Base-by-base conservation (phyloP, 2,797 vertebrate genomes). In the Natrix natrix region DNA sequence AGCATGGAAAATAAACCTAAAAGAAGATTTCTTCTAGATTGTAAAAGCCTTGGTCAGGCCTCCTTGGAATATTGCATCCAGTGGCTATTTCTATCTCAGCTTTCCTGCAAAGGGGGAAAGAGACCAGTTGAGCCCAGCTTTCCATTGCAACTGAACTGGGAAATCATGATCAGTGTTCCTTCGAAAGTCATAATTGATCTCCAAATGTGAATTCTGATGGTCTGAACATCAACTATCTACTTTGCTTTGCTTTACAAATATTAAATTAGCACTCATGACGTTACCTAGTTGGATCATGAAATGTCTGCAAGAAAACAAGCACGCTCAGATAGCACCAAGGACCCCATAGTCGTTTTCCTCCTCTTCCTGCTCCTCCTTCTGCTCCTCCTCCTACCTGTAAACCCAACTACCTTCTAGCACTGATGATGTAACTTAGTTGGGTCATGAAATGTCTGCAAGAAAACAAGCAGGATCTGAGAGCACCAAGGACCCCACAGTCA, bases 231-330 rank as follows among this genome's bases (percentile, higher is more conserved):
- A 83, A 28, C 8, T 56, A 5, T 32, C 32, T 83, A 8, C 24
- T 66, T 92, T 61, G 92, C 93, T 95, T 93, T 37, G 22, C 54
- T 89, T 74, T 74, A 32, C 5, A 3, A 16, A 74, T 74, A 7
- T 14, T 13, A 63, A 6, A 28, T 10, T 28, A 63, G 59, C 59
- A 24, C 7, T 60, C 22, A 60, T 60, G 22, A 24, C 10, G 26
- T 26, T 89, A 43, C 60, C 48, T 90, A 22, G 48, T 8, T 52
- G 14, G 11, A 20, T 6, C 8, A 61, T 61, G 24, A 26, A 61
- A 61, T 0, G 0, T 61, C 8, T 26, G 3, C 60, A 61, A 61
- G 8, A 24, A 26, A 61, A 61, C 8, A 61, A 61, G 8, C 24
- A 61, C 4, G 24, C 24, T 61, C 24, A 26, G 32, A 17, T 37